phyloP scores from a whole-genome alignment of 2,113 vertebrate species.

The Hiodon alosoides region DNA sequence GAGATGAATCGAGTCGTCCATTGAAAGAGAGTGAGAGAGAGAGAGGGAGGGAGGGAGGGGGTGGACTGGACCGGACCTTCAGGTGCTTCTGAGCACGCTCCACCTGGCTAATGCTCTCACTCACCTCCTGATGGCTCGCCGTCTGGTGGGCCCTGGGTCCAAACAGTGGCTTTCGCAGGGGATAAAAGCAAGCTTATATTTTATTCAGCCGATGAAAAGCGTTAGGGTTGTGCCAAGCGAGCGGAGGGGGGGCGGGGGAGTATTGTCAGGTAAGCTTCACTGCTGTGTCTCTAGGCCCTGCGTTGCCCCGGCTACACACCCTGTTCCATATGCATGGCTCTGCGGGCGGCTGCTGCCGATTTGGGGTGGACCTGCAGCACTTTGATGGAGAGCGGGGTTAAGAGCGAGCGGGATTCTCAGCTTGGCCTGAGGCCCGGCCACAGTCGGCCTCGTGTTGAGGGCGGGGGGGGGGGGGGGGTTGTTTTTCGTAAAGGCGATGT shows the following conservation, averaged over 20 bases:
- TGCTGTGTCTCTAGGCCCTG: no score
- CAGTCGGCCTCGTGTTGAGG: constrained; percentile 34
- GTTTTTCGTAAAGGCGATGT: neutral
- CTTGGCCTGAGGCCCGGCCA: constrained; percentile 6
- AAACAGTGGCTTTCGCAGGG: constrained; percentile 57
- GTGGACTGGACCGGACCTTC: constrained; percentile 35
- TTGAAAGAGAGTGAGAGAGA: constrained; percentile 15
- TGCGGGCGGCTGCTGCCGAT: constrained; percentile 40
- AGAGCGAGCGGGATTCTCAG: constrained; percentile 6
- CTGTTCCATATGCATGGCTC: constrained; percentile 57
- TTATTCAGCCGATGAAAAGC: constrained; percentile 52
- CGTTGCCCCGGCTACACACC: neutral
- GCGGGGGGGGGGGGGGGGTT: neutral
- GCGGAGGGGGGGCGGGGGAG: constrained; percentile 26
- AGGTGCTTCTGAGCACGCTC: constrained; percentile 39
- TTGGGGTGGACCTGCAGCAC: constrained; percentile 41
- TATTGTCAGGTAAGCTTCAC: constrained; percentile 51
- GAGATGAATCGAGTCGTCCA: constrained; percentile 42
- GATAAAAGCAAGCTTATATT: constrained; percentile 67
- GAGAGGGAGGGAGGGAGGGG: constrained; percentile 39
- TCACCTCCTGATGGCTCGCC: constrained; percentile 2
- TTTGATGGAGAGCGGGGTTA: constrained; percentile 35
- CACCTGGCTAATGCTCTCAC: constrained; percentile 57
- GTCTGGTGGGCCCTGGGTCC: neutral
- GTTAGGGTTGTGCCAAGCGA: no score